Base-by-base conservation (phyloP, 2,888 invertebrate species). In the Agonum fuliginosum region DNA sequence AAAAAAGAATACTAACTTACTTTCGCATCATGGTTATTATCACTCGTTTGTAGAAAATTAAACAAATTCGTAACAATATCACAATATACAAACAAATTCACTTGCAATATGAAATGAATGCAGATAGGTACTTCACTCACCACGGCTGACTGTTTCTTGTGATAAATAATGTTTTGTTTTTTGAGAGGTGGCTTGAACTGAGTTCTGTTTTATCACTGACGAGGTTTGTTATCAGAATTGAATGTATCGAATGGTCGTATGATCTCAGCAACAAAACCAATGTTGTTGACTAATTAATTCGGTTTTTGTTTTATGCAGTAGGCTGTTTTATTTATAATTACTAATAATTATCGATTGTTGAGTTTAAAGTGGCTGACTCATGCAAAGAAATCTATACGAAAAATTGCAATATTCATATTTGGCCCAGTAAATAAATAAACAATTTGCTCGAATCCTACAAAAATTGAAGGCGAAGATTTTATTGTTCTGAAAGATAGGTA, bases 221-320 rank as follows among this genome's bases (percentile, higher is more conserved):
- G 17, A 12, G 12, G 22, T n/a, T 24, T 2, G 24, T 51, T 54
- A 54, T 54, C 54, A 51, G 22, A 10, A n/a, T 10, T 1, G 54
- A 54, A 54, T n/a, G n/a, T n/a, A 22, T 54, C n/a, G n/a, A 22
- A 54, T 24, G 54, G 24, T n/a, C 22, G 37, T 12, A 12, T 37
- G 37, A 54, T 12, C 24, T 24, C 22, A 27, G 54, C 3, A 3
- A 12, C n/a, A 24, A 8, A 1, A 12, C 5, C 22, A 54, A 27
- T 22, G 54, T 54, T 51, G 12, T 54, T 54, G 54, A 54, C 54
- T 54, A 24, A 54, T 12, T 54, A 24, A n/a, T 4, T 54, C 4
- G 24, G 22, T 24, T 54, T 54, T n/a, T 10, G 5, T 41, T 48
- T 48, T 48, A 19, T 20, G n/a, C n/a, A n/a, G n/a, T n/a, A n/a